Evolutionary conservation across 1,140 invertebrate species (phyloP).

Genomic region (Lethocerus indicus): DNA sequence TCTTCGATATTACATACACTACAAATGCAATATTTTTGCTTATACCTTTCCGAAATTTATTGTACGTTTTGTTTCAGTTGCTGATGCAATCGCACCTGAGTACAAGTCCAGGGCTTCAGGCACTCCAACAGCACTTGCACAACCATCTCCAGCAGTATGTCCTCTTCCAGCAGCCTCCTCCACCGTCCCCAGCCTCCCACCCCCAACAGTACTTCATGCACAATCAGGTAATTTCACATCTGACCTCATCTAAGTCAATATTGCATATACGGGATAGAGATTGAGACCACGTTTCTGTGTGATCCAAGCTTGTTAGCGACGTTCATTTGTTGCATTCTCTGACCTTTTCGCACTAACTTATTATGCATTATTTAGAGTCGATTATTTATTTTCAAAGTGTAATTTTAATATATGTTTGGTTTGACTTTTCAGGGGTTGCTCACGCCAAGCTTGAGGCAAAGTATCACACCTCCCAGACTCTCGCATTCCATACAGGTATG

Average conservation of each 20-base stretch:
- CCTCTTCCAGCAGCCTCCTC: conserved; percentile 40
- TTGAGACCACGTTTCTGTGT: too few relatives aligned
- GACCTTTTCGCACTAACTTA: too few relatives aligned
- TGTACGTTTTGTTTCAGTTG: conserved; percentile 25
- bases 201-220: conserved; percentile 60
- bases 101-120: conserved; percentile 28
- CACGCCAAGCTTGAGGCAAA: conserved; percentile 25
- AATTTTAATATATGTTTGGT: too few relatives aligned
- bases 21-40: too few relatives aligned
- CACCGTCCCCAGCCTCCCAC: conserved; percentile 33
- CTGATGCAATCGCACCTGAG: conserved; percentile 31
- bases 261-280: too few relatives aligned
- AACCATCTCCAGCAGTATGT: conserved; percentile 57
- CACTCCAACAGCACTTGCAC: conserved; percentile 42
- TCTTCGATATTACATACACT: too few relatives aligned
- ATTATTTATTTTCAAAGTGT: too few relatives aligned
- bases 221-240: conserved; percentile 49
- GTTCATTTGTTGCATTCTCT: too few relatives aligned
- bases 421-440: conserved; percentile 30
- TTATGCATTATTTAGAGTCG: too few relatives aligned
- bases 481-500: conserved; percentile 30
- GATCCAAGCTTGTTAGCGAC: too few relatives aligned
- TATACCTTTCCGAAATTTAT: too few relatives aligned
- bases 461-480: conserved; percentile 26
- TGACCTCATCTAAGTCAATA: too few relatives aligned